Base-by-base conservation (phyloP, 2,797 vertebrate species). In the Manis pentadactyla region DNA sequence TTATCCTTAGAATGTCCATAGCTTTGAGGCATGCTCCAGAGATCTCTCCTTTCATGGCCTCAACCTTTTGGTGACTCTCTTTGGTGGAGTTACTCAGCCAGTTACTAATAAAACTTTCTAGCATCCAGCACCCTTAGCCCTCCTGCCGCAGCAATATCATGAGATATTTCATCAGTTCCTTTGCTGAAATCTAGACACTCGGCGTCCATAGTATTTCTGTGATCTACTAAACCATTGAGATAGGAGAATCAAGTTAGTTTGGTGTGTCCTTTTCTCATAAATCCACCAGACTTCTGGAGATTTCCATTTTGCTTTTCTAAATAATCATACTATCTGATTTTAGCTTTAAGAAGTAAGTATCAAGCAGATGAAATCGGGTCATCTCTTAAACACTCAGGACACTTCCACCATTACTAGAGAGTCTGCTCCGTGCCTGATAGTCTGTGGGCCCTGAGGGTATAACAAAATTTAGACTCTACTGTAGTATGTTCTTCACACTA, bases 261-360 rank as follows among this genome's bases (percentile, higher is more conserved):
- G 53, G 31, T 71, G 34, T 86, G 34, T 71, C n/a, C 42, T 91
- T 93, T 93, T 79, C 84, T 94, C 53, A 49, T 55, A 87, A 87
- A 81, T 9, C 69, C 2, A 37, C 78, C 42, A 59, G 59, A 77
- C 2, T 81, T 39, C 23, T 68, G 74, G 39, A 71, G 5, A 81
- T 61, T 46, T 96, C 19, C 57, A 86, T n/a, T 88, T 69, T 69
- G 23, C 42, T 69, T 92, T 93, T 84, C 46, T 84, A 66, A 81
- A 75, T 89, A 79, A 89, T 87, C 69, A 91, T 86, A 53, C 55
- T 93, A 14, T 87, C 87, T 69, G 10, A 71, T 95, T 71, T 57
- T 78, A 93, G 87, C 55, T 27, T 84, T 55, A 34, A 71, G 68
- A 77, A 84, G 2, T 46, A 71, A 73, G 17, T 23, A 82, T 31